Evolutionary conservation across 2,888 invertebrate genomes (phyloP).

Genomic region (Acleris cristana): DNA sequence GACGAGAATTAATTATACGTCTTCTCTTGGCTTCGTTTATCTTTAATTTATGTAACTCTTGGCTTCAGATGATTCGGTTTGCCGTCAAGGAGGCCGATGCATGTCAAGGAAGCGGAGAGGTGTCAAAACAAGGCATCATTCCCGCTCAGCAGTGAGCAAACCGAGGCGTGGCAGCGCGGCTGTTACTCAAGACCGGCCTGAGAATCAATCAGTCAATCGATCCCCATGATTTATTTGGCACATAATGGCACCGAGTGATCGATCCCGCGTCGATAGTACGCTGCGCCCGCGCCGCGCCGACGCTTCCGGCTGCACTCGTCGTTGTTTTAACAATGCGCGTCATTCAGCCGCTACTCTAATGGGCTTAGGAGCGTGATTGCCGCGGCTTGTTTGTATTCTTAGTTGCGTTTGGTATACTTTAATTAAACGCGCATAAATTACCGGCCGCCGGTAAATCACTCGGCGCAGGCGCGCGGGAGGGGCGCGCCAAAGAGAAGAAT

Average conservation of each 20-base stretch:
- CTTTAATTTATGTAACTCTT: no score
- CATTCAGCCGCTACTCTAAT: background rate
- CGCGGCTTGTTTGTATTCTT: background rate
- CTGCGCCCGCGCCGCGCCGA: constrained; percentile 18
- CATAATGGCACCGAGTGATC: constrained; percentile 30
- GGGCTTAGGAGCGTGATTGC: background rate
- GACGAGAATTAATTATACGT: no score
- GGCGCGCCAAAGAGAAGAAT: constrained; percentile 38
- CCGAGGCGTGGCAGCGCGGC: constrained; percentile 14
- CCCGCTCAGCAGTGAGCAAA: background rate
- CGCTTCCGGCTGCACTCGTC: constrained; percentile 64
- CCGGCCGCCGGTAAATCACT: constrained; percentile 67
- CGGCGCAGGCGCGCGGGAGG: constrained; percentile 51
- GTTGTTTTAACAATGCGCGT: background rate
- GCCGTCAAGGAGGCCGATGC: background rate
- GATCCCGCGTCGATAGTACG: constrained; percentile 24
- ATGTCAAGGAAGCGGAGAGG: constrained; percentile 1
- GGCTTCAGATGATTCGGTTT: no score
- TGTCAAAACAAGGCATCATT: constrained; percentile 5
- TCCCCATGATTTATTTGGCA: constrained; percentile 23
- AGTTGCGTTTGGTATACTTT: constrained; percentile 54
- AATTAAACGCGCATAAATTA: constrained; percentile 79
- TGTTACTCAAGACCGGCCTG: constrained; percentile 19
- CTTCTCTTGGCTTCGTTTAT: no score
- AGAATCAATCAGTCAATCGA: constrained; percentile 31